Percentiles rank a stretch among this genome's conserved stretches.
phyloP scores from a whole-genome alignment of 1,140 invertebrate species.

The Macrobrachium nipponense region DNA sequence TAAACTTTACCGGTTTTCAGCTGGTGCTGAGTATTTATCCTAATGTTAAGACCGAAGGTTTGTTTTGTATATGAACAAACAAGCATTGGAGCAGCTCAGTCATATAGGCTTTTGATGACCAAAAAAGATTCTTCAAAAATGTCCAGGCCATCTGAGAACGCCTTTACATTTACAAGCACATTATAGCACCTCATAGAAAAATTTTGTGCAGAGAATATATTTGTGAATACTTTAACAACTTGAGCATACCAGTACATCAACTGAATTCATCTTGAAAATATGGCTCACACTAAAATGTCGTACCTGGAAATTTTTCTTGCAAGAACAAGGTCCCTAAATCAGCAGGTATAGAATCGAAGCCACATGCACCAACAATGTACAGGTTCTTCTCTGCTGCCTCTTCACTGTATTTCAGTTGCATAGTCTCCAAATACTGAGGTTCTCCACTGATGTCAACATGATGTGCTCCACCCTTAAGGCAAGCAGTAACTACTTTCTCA shows the following conservation, averaged over 20 bases:
- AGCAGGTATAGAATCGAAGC: slow-evolving; percentile 87
- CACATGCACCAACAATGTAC: slow-evolving; percentile 89
- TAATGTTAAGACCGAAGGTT: too few species aligned
- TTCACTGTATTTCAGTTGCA: slow-evolving; percentile 84
- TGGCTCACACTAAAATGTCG: slow-evolving; percentile 25
- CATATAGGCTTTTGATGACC: neutral
- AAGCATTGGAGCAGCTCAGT: too few species aligned
- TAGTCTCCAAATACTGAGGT: slow-evolving; percentile 88
- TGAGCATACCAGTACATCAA: too few species aligned
- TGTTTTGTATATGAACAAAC: too few species aligned
- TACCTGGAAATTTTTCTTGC: slow-evolving; percentile 80
- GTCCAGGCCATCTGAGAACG: neutral
- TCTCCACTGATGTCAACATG: slow-evolving; percentile 94
- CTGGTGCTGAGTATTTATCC: too few species aligned
- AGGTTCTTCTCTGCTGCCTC: slow-evolving; percentile 81
- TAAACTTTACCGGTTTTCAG: too few species aligned
- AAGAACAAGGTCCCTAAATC: slow-evolving; percentile 85
- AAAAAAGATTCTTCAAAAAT: neutral
- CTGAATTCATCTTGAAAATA: too few species aligned
- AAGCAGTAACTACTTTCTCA: slow-evolving; percentile 91
- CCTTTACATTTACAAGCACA: neutral
- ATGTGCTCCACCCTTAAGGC: slow-evolving; percentile 83
- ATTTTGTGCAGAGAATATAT: too few species aligned
- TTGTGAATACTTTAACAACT: too few species aligned
- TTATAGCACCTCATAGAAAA: too few species aligned